A percentile compares a stretch with the other conserved stretches of the same genome.
Evolutionary conservation across 2,888 invertebrate genomes (phyloP).

Genomic region (Stenurella melanura): DNA sequence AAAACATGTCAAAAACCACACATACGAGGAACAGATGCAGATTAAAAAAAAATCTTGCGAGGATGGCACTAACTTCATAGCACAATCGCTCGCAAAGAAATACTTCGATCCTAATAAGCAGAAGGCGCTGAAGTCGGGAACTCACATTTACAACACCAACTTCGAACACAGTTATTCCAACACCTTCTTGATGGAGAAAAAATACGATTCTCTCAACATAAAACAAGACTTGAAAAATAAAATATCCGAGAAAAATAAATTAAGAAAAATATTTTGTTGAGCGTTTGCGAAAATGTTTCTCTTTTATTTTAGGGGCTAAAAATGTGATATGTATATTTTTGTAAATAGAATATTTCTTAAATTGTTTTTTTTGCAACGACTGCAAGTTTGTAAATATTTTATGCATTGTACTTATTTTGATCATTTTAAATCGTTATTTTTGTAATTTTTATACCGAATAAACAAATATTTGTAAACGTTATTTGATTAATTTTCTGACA

Average conservation of each 20-base stretch:
- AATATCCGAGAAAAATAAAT: constrained; percentile 68
- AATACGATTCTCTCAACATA: constrained; percentile 60
- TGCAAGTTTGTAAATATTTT: constrained; percentile 26
- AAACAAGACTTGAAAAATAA: constrained; percentile 72
- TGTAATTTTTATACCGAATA: constrained; percentile 23
- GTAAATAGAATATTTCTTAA: constrained; percentile 22
- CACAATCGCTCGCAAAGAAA: constrained; percentile 54
- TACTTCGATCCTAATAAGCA: constrained; percentile 63
- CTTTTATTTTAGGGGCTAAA: constrained; percentile 16
- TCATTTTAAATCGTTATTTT: constrained; percentile 32
- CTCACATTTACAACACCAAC: constrained; percentile 47
- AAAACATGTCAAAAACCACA: constrained; percentile 93
- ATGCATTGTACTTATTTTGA: constrained; percentile 6
- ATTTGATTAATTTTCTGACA: not conserved
- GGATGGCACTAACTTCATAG: constrained; percentile 51
- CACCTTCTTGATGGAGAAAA: constrained; percentile 48
- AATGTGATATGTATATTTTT: constrained; percentile 37
- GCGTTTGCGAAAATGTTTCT: not conserved
- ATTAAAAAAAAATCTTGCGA: constrained; percentile 66
- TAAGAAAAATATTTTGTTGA: constrained; percentile 49
- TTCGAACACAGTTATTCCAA: constrained; percentile 66
- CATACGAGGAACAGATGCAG: constrained; percentile 70
- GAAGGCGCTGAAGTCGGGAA: constrained; percentile 57
- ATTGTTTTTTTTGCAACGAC: constrained; percentile 22
- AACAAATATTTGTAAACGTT: not conserved